Conservation (phyloP, 2,113 vertebrate genomes). For the Epinephelus fuscoguttatus region DNA sequence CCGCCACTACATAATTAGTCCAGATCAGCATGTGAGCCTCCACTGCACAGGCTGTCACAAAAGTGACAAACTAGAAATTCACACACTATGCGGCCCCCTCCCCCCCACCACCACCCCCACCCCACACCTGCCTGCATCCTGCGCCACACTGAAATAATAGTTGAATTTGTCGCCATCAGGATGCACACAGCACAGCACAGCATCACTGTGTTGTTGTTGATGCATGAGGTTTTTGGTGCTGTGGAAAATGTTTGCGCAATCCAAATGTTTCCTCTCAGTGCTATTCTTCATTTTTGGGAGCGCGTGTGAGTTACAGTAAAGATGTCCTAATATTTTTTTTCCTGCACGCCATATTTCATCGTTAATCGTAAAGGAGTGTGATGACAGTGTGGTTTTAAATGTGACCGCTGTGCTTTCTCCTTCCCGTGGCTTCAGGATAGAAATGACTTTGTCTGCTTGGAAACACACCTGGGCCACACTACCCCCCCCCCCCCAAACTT, state of each 20-base stretch:
- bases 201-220: constrained; percentile 71
- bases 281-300: constrained; percentile 57
- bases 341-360: constrained; percentile 44
- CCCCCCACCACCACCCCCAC: not conserved
- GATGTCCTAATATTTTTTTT: constrained; percentile 48
- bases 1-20: constrained; percentile 88
- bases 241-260: constrained; percentile 62
- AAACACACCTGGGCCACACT: constrained; percentile 17
- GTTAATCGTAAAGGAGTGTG: constrained; percentile 39
- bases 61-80: constrained; percentile 88
- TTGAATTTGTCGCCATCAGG: constrained; percentile 84
- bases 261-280: constrained; percentile 56
- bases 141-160: constrained; percentile 83
- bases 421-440: constrained; percentile 19
- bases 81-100: constrained; percentile 77
- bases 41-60: constrained; percentile 85
- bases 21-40: constrained; percentile 87
- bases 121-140: constrained; percentile 82
- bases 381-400: constrained; percentile 53
- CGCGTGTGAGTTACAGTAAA: constrained; percentile 33
- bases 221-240: constrained; percentile 70
- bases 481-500: too few species aligned
- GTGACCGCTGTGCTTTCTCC: constrained; percentile 33
- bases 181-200: constrained; percentile 67
- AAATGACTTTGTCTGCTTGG: constrained; percentile 24